Percentiles rank a stretch among this genome's conserved stretches.
These are phyloP conservation scores for Chionoecetes opilio DNA, from an alignment of 1,140 invertebrate genomes.

Conservation along the genomic window DNA sequence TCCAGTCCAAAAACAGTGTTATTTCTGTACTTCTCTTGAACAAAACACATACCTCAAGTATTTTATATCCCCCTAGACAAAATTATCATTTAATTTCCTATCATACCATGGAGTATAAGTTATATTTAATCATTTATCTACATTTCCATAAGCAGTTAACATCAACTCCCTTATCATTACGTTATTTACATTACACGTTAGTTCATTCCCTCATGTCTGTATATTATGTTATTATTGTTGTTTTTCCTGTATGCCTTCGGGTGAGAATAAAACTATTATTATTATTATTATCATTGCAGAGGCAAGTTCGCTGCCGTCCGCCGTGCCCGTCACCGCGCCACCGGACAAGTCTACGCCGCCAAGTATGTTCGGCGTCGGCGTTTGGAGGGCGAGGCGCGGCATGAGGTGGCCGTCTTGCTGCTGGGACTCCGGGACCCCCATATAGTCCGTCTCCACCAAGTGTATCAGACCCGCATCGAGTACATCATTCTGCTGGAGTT, in stretches of 20 bases:
- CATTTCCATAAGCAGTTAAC: too few relatives aligned
- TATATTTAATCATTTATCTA: too few relatives aligned
- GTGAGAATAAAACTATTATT: too few relatives aligned
- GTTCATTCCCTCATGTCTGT: neutral
- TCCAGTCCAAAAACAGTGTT: too few relatives aligned
- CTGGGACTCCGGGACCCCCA: conserved; percentile 82
- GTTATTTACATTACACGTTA: neutral
- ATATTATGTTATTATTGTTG: too few relatives aligned
- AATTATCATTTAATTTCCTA: too few relatives aligned
- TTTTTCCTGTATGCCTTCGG: too few relatives aligned
- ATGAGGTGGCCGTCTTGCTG: conserved; percentile 85
- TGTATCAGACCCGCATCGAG: conserved; percentile 85
- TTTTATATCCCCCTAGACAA: too few relatives aligned
- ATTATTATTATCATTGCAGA: conserved; percentile 86
- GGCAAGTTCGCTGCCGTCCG: conserved; percentile 98
- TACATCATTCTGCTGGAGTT: conserved; percentile 86
- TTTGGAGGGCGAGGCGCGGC: conserved; percentile 91
- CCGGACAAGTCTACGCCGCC: conserved; percentile 94
- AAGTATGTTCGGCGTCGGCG: conserved; percentile 97
- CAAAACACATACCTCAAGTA: too few relatives aligned
- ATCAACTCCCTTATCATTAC: too few relatives aligned
- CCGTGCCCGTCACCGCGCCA: conserved; percentile 92
- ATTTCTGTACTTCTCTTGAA: too few relatives aligned
- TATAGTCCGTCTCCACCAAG: conserved; percentile 85
- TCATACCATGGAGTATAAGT: too few relatives aligned